Evolutionary conservation across 1,140 invertebrate genomes (phyloP).

Genomic region (Heliconius melpomene): DNA sequence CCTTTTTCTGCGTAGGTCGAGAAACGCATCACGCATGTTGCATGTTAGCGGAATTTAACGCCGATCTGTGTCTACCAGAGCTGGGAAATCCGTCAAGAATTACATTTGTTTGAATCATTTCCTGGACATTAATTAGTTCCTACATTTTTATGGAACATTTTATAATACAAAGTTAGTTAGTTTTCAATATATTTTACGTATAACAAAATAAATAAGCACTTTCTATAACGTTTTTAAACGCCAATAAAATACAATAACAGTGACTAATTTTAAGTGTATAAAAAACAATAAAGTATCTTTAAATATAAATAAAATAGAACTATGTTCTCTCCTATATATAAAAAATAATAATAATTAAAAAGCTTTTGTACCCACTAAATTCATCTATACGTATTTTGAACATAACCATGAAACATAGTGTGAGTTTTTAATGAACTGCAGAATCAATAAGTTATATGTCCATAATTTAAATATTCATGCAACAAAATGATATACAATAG

Average conservation of each 20-base stretch:
- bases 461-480: neutral
- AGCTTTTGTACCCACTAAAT: neutral
- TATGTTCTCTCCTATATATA: conserved; percentile 19
- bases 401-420: neutral
- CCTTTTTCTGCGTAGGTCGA: too few relatives aligned
- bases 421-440: neutral
- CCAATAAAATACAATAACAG: neutral
- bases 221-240: neutral
- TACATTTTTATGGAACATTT: neutral
- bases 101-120: too few relatives aligned
- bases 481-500: neutral
- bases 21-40: too few relatives aligned
- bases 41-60: too few relatives aligned
- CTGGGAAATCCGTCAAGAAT: too few relatives aligned
- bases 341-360: conserved; percentile 5
- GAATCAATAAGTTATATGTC: neutral
- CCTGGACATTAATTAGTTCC: too few relatives aligned
- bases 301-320: conserved; percentile 22
- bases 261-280: conserved; percentile 4
- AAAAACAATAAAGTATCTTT: neutral
- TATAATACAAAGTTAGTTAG: neutral
- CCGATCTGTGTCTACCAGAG: too few relatives aligned
- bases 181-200: neutral
- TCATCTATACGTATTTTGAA: neutral
- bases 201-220: conserved; percentile 3